Conservation (phyloP, 2,797 vertebrate genomes). For the Pangasius macronema region DNA sequence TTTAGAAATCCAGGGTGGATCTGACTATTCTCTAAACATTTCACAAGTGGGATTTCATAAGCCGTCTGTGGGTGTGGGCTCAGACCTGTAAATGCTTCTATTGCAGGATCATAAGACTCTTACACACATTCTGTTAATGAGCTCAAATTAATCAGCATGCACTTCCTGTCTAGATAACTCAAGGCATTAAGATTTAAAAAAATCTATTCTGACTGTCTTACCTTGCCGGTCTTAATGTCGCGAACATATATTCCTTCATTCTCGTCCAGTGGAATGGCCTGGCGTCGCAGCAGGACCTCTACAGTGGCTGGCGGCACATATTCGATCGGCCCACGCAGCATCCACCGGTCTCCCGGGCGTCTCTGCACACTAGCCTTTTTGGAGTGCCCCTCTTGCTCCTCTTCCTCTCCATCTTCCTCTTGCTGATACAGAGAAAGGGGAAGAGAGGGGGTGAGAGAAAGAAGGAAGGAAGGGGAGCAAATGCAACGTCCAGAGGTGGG, state of each 20-base stretch:
- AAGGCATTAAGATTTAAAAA: background rate
- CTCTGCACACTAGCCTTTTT: slow-evolving; percentile 58
- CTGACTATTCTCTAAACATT: background rate
- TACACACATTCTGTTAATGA: background rate
- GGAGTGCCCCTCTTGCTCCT: slow-evolving; percentile 54
- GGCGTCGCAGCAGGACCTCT: slow-evolving; percentile 77
- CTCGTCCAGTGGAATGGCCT: slow-evolving; percentile 84
- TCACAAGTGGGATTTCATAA: slow-evolving; percentile 15
- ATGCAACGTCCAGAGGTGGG: slow-evolving; percentile 37
- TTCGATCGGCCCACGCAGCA: slow-evolving; percentile 86
- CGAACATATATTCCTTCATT: slow-evolving; percentile 90
- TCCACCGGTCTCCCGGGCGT: slow-evolving; percentile 87
- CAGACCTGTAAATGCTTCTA: background rate
- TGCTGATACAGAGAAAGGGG: slow-evolving; percentile 48
- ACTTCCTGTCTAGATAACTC: background rate
- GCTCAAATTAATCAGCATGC: background rate
- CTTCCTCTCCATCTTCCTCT: slow-evolving; percentile 55
- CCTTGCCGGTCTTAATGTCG: slow-evolving; percentile 88
- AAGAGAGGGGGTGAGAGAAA: slow-evolving; percentile 27
- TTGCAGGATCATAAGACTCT: background rate
- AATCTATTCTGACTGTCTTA: slow-evolving; percentile 48
- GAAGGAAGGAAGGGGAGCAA: slow-evolving; percentile 37
- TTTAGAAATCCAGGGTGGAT: background rate
- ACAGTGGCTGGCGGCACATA: slow-evolving; percentile 83
- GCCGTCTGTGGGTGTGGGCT: background rate